phyloP scores from a whole-genome alignment of 2,797 vertebrate species.

The Zenarchopterus dispar region DNA sequence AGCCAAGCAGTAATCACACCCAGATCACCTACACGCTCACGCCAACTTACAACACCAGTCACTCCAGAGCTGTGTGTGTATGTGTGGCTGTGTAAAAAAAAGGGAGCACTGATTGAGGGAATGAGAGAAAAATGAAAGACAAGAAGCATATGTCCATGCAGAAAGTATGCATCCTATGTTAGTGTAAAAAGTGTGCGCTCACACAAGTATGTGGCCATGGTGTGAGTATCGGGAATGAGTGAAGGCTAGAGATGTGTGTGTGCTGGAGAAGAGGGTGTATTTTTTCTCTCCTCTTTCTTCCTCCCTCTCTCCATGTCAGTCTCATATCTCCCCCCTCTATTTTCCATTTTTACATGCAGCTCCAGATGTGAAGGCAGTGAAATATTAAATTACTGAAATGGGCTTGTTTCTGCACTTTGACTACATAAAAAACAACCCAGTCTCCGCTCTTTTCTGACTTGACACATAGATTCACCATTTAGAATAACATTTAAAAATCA shows the following conservation, averaged over 20 bases:
- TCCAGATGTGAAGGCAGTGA: slow-evolving; percentile 86
- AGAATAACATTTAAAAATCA: slow-evolving; percentile 18
- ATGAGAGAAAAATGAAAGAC: slow-evolving; percentile 63
- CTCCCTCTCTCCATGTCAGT: slow-evolving; percentile 78
- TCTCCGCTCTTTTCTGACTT: slow-evolving; percentile 60
- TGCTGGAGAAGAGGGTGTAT: slow-evolving; percentile 74
- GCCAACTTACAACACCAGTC: slow-evolving; percentile 84
- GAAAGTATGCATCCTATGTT: slow-evolving; percentile 67
- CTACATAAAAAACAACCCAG: slow-evolving; percentile 83
- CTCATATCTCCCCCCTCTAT: slow-evolving; percentile 81
- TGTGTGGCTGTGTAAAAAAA: slow-evolving; percentile 44
- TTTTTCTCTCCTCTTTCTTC: slow-evolving; percentile 73
- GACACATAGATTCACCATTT: slow-evolving; percentile 55
- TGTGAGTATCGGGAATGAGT: slow-evolving; percentile 57
- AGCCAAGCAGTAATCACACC: slow-evolving; percentile 88
- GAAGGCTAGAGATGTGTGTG: slow-evolving; percentile 70
- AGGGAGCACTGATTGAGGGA: slow-evolving; percentile 60
- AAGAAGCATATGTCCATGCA: slow-evolving; percentile 64
- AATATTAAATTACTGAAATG: slow-evolving; percentile 88
- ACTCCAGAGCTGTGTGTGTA: slow-evolving; percentile 62
- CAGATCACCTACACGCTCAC: slow-evolving; percentile 85
- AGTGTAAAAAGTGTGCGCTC: slow-evolving; percentile 55
- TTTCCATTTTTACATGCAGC: slow-evolving; percentile 84
- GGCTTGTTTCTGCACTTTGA: slow-evolving; percentile 82
- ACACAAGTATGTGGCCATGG: slow-evolving; percentile 62